Evolutionary conservation across 2,888 invertebrate genomes (phyloP), one percentile per base, ranked within the genome.

Genomic region (Agrotis ipsilon): DNA sequence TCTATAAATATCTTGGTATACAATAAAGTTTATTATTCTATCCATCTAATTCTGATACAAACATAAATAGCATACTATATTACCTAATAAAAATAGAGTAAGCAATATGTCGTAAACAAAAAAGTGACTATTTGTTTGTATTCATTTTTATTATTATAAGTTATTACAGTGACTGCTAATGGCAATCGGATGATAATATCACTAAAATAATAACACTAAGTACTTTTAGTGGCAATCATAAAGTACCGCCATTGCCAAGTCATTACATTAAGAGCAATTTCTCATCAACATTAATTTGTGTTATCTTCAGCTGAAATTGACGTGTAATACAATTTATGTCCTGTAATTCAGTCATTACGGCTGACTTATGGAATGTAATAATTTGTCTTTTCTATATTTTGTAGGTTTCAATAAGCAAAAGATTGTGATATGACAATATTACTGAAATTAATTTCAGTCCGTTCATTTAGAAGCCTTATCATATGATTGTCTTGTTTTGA

Each of bases 161-260:
- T 24, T 51, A 65, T 72, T 18, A 24, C 1, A 57, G 24, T 24
- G 54, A 48, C 24, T 58, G 1, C 3, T 11, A 19, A 16, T 43
- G 6, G 11, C 39, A 39, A 55, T 19, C 32, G 19, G n/a, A 27
- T n/a, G 1, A 27, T 57, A 49, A 24, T 60, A 16, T n/a, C 43
- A 48, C 43, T 45, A 9, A 27, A 54, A 45, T 54, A 49, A 73
- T 73, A 57, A 51, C 18, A 18, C 21, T 43, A 16, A 78, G 24
- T 57, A 73, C 51, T 52, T 72, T 77, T 67, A 63, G 45, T 64
- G 51, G 24, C 21, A 18, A 21, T 27, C 48, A 65, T 73, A 77
- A 78, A 77, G 18, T 57, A 16, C 13, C 46, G 39, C 32, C 27
- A 78, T 49, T 51, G 39, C 13, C 5, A 16, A 48, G 55, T 62